Percentiles rank a stretch among this genome's conserved stretches.
Evolutionary conservation across 2,888 invertebrate genomes (phyloP).

Genomic region (Pollenia angustigena): DNA sequence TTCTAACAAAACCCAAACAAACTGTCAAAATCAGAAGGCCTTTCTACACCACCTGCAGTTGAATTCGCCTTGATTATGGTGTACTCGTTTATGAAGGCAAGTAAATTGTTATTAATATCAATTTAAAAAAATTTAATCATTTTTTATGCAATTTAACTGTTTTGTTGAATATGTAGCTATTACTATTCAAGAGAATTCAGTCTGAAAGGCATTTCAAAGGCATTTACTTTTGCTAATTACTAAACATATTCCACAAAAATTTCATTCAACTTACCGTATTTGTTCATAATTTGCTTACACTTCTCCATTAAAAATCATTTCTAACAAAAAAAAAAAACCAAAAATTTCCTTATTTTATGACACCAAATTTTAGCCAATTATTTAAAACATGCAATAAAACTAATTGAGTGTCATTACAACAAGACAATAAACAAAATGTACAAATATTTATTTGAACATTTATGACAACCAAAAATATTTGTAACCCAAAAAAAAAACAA

Average conservation of each 20-base stretch:
- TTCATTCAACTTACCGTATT: not conserved
- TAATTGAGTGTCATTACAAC: constrained; percentile 72
- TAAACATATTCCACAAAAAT: not conserved
- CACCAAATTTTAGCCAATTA: constrained; percentile 68
- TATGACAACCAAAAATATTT: constrained; percentile 68
- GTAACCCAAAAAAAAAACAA: constrained; percentile 47
- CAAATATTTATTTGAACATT: constrained; percentile 70
- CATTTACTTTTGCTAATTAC: not conserved
- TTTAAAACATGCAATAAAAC: constrained; percentile 69
- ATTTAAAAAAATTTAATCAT: no score
- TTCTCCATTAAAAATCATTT: not conserved
- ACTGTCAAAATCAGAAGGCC: no score
- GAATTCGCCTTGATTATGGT: no score
- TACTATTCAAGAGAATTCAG: no score
- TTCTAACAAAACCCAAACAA: no score
- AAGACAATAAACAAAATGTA: constrained; percentile 69
- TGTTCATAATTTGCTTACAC: constrained; percentile 29
- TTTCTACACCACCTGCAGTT: no score
- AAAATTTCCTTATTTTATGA: constrained; percentile 24
- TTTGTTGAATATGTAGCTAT: no score
- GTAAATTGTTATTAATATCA: no score
- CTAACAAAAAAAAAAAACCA: not conserved
- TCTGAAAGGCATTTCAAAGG: not conserved
- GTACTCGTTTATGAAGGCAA: no score
- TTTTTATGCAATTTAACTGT: no score